Evolutionary conservation across 1,140 invertebrate species (phyloP).

Genomic region (Cotesia typhae): DNA sequence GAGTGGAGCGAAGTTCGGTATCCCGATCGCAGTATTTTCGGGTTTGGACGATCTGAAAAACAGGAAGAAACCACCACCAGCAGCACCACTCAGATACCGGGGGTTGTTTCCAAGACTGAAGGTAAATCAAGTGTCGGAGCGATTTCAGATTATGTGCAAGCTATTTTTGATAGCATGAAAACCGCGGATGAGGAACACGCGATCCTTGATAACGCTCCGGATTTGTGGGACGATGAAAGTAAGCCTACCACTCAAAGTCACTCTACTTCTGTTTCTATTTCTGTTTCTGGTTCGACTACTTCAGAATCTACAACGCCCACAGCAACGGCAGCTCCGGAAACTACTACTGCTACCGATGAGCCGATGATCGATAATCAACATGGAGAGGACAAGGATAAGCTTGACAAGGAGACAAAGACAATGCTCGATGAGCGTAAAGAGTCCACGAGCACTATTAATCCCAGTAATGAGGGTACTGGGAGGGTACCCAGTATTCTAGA

Average conservation of each 20-base stretch:
- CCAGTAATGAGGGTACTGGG: no score
- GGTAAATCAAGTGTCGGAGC: slow-evolving; percentile 45
- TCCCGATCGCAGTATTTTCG: slow-evolving; percentile 41
- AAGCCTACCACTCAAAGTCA: slow-evolving; percentile 18
- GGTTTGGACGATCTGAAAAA: slow-evolving; percentile 42
- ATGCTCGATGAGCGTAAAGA: slow-evolving; percentile 5
- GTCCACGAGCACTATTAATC: no score
- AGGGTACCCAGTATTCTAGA: slow-evolving; percentile 32
- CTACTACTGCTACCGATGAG: not conserved
- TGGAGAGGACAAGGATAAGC: not conserved
- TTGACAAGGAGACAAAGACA: not conserved
- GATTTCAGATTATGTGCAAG: slow-evolving; percentile 60
- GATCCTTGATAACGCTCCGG: slow-evolving; percentile 24
- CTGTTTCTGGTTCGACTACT: not conserved
- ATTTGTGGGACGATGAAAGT: slow-evolving; percentile 26
- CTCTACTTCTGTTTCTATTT: slow-evolving; percentile 1
- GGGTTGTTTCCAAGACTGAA: slow-evolving; percentile 37
- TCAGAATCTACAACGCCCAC: not conserved
- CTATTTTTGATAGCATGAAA: slow-evolving; percentile 62
- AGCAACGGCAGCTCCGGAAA: not conserved
- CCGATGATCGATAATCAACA: not conserved
- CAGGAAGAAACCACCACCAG: not conserved
- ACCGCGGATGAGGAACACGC: slow-evolving; percentile 48
- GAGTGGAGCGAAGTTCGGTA: slow-evolving; percentile 60
- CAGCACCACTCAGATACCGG: slow-evolving; percentile 37